Evolutionary conservation across 2,888 invertebrate species (phyloP).

Genomic region (Parelbella ahira): DNA sequence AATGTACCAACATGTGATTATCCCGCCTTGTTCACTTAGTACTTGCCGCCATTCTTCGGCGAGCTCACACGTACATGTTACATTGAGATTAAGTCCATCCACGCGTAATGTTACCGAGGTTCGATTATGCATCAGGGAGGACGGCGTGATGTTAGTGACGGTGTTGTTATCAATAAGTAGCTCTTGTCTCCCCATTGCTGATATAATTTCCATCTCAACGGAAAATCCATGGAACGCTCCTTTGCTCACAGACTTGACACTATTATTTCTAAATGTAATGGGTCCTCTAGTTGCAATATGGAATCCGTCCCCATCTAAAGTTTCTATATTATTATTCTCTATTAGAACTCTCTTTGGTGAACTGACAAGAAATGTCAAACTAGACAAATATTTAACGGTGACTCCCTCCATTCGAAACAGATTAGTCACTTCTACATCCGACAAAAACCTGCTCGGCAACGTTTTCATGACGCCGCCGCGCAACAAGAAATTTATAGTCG

Average conservation of each 20-base stretch:
- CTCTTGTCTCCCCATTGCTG: constrained; percentile 66
- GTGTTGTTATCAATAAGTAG: constrained; percentile 84
- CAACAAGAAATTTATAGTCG: constrained; percentile 83
- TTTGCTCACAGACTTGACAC: constrained; percentile 75
- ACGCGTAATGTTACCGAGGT: constrained; percentile 78
- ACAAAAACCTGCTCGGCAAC: constrained; percentile 86
- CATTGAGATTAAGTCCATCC: constrained; percentile 80
- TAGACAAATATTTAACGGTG: constrained; percentile 81
- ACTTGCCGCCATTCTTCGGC: constrained; percentile 60
- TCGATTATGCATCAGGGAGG: constrained; percentile 81
- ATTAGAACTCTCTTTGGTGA: constrained; percentile 83
- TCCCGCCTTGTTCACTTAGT: constrained; percentile 56
- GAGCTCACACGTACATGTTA: constrained; percentile 79
- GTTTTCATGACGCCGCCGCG: constrained; percentile 80
- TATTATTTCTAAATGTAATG: constrained; percentile 84
- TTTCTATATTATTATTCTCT: constrained; percentile 79
- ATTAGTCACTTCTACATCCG: constrained; percentile 85
- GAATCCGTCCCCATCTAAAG: constrained; percentile 84
- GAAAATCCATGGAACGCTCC: constrained; percentile 83
- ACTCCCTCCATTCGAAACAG: constrained; percentile 84
- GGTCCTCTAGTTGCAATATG: constrained; percentile 81
- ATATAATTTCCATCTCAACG: constrained; percentile 67
- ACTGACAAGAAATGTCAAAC: constrained; percentile 85
- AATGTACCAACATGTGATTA: constrained; percentile 63
- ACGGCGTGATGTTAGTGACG: constrained; percentile 74